Evolutionary conservation across 2,113 vertebrate species (phyloP), one percentile per base, ranked within the genome.

Genomic region (Microcebus ravelobensis): DNA sequence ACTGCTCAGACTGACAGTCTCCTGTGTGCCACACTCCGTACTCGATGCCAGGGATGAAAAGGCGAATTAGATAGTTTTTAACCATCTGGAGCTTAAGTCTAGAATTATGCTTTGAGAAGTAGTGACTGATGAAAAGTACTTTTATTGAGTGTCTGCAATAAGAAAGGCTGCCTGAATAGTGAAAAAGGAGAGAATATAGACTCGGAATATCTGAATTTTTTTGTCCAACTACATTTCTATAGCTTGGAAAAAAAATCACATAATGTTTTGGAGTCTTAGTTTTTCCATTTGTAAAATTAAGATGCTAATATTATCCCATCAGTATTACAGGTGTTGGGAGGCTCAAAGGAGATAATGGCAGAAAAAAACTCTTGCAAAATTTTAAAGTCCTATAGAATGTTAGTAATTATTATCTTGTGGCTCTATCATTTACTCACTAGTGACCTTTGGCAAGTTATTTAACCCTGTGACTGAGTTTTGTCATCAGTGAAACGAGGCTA

Each of bases 271-370:
- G 36, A 68, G 59, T 27, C 39, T 77, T 81, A 18, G 14, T 77
- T 94, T 70, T 80, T 96, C 36, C 77, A 67, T 85, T 90, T 76
- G 61, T 45, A 52, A 91, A 91, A 87, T 91, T 67, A 86, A 85
- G 14, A 17, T 67, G 70, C 50, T n/a, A 61, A 18, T 25, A 25
- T 79, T 48, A 67, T 36, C 5, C 21, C 50, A 20, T 48, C n/a
- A 8, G 1, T 59, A n/a, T 65, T 17, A 74, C 4, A 48, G 10
- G 7, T 50, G 10, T 59, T 83, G 17, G 61, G 61, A 96, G 55
- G 52, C 67, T 81, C 59, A 82, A 67, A 85, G 71, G 34, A n/a
- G 34, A 34, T 39, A 90, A 79, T 70, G 61, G 18, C 71, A 68
- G 59, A 50, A 65, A 86, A 73, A 73, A 82, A 23, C 23, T 77